These are phyloP conservation scores for Xestia rhomboidea DNA, from an alignment of 2,888 invertebrate species.

Conservation along the genomic window DNA sequence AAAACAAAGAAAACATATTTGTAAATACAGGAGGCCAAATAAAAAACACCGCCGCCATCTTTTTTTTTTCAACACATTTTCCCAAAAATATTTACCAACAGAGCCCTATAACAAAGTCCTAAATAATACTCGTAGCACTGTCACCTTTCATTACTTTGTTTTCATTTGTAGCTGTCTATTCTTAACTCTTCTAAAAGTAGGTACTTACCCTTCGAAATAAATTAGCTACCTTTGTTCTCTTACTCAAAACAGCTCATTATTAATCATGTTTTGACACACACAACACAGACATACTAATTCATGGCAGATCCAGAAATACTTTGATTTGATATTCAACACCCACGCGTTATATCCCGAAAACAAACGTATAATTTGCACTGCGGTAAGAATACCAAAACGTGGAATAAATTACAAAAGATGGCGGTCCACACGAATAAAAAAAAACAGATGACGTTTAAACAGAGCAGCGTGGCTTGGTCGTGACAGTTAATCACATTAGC, in stretches of 20 bases:
- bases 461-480: neutral
- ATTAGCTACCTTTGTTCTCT: neutral
- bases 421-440: neutral
- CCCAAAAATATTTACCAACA: neutral
- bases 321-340: neutral
- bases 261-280: neutral
- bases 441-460: constrained; percentile 7
- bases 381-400: neutral
- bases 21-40: neutral
- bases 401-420: neutral
- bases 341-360: neutral
- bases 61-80: neutral
- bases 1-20: neutral
- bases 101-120: neutral
- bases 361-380: neutral
- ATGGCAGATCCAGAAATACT: neutral
- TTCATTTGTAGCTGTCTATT: neutral
- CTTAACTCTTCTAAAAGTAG: neutral
- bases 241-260: neutral
- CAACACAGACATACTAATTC: neutral
- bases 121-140: neutral
- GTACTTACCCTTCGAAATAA: neutral
- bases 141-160: neutral
- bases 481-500: constrained; percentile 35
- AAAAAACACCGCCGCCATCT: neutral